These are phyloP conservation scores for Melanerpes formicivorus DNA, from an alignment of 2,113 vertebrate species.

Conservation along the genomic window DNA sequence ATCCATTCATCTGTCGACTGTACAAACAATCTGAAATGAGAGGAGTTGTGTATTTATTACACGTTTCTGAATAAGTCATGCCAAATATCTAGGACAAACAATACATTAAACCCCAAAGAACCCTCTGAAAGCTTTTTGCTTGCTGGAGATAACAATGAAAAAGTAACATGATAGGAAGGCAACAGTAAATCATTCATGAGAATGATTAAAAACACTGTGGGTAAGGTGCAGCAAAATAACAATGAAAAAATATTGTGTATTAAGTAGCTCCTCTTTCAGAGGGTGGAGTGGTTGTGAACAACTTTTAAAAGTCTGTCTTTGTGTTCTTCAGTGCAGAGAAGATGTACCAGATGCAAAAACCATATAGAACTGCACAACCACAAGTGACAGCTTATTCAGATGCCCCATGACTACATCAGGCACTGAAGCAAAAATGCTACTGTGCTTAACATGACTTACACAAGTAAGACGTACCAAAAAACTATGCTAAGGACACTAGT, in stretches of 20 bases:
- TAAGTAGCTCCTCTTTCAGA: background rate
- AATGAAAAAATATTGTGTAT: background rate
- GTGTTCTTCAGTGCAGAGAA: background rate
- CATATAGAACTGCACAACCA: background rate
- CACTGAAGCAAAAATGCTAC: background rate
- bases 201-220: background rate
- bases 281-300: background rate
- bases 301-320: background rate
- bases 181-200: constrained; percentile 59
- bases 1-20: background rate
- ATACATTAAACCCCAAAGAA: constrained; percentile 26
- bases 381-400: background rate
- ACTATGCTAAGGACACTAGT: background rate
- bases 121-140: constrained; percentile 37
- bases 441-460: background rate
- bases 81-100: constrained; percentile 43
- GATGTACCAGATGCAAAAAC: background rate
- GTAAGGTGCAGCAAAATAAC: constrained; percentile 1
- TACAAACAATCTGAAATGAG: constrained; percentile 25
- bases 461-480: background rate
- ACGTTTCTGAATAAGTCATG: constrained; percentile 42
- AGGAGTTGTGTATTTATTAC: constrained; percentile 48
- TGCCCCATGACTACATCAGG: background rate
- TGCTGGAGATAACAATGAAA: constrained; percentile 17
- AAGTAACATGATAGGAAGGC: constrained; percentile 47